Percentiles rank a stretch among this genome's conserved stretches.
These are phyloP conservation scores for Formica selysi DNA, from an alignment of 1,140 invertebrate genomes.

Conservation along the genomic window DNA sequence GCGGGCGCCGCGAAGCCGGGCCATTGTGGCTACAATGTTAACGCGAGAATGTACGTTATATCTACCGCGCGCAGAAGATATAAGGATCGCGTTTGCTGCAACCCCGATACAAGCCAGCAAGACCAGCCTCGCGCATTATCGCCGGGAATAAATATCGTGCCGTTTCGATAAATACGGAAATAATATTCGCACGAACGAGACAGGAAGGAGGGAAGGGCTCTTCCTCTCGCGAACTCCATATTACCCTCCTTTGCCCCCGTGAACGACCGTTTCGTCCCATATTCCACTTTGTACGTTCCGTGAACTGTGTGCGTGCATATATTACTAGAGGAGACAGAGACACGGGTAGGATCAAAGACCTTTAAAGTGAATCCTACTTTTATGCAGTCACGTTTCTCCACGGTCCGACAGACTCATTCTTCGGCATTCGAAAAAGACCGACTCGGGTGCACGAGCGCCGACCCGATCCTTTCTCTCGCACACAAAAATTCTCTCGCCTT, in stretches of 20 bases:
- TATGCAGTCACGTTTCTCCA: slow-evolving; percentile 69
- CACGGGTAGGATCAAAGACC: slow-evolving; percentile 66
- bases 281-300: slow-evolving; percentile 51
- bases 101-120: slow-evolving; percentile 34
- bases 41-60: slow-evolving; percentile 47
- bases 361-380: slow-evolving; percentile 66
- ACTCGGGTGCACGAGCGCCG: slow-evolving; percentile 18
- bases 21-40: slow-evolving; percentile 57
- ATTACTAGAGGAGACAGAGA: slow-evolving; percentile 60
- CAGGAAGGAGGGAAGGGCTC: too few relatives aligned
- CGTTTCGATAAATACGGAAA: slow-evolving; percentile 50
- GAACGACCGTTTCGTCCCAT: slow-evolving; percentile 48
- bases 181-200: slow-evolving; percentile 4
- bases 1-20: slow-evolving; percentile 40
- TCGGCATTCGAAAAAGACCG: slow-evolving; percentile 30
- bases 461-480: slow-evolving; percentile 20
- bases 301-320: slow-evolving; percentile 60
- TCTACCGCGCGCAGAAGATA: slow-evolving; percentile 14
- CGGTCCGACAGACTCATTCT: slow-evolving; percentile 64
- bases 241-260: slow-evolving; percentile 2
- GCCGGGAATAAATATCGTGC: not conserved
- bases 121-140: slow-evolving; percentile 11
- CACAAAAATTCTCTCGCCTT: slow-evolving; percentile 44
- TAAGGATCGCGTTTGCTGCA: slow-evolving; percentile 35
- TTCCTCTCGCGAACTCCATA: too few relatives aligned